Percentiles rank a stretch among this genome's conserved stretches.
Conservation (phyloP, 2,113 vertebrate genomes). For the human (Homo sapiens) region GRCh38 chr6:51022001-51022500, state of each 20-base stretch:
- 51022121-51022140: neutral
- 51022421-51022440: neutral
- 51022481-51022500: neutral
- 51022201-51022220: neutral
- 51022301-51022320: neutral
- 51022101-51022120: neutral
- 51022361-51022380: neutral
- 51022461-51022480: slow-evolving; percentile 10
- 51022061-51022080: neutral
- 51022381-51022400: neutral
- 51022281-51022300: neutral
- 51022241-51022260: neutral
- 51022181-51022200: neutral
- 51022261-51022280: neutral
- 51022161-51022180: neutral
- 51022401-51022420: neutral
- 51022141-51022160: neutral
- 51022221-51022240: neutral
- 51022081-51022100: neutral
- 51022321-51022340: neutral
- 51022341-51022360: neutral
- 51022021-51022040: neutral
- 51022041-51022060: slow-evolving; percentile 5
- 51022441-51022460: neutral
- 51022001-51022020: neutral